Percentiles rank a stretch among this genome's conserved stretches.
Conservation (phyloP, 2,797 vertebrate genomes). For the Xerus rutilus region DNA sequence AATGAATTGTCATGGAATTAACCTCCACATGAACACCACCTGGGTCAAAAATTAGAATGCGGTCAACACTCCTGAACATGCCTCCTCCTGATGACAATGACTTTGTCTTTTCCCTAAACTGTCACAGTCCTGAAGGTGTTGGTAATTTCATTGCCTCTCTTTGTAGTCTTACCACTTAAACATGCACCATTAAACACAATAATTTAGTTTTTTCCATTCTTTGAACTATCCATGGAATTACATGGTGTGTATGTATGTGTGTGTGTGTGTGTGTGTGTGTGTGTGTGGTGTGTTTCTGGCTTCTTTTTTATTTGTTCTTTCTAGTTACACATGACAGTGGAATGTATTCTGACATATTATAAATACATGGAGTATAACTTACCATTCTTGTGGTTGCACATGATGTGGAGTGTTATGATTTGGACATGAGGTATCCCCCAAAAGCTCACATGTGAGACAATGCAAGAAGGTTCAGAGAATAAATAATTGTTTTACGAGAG, state of each 20-base stretch:
- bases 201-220: conserved; percentile 24
- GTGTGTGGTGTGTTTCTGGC: too few relatives aligned
- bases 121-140: not conserved
- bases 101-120: not conserved
- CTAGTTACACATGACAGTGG: too few relatives aligned
- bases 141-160: not conserved
- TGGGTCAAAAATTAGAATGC: not conserved
- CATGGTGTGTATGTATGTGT: not conserved
- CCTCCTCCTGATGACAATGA: not conserved
- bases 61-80: not conserved
- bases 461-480: too few relatives aligned
- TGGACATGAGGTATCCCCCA: too few relatives aligned
- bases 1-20: not conserved
- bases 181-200: not conserved
- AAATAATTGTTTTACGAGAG: too few relatives aligned
- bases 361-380: too few relatives aligned
- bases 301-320: not conserved
- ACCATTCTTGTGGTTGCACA: too few relatives aligned
- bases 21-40: not conserved
- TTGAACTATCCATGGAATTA: not conserved
- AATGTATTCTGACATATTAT: too few relatives aligned
- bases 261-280: not conserved
- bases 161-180: not conserved
- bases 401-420: too few relatives aligned
- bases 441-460: too few relatives aligned